phyloP scores from a whole-genome alignment of 2,888 invertebrate genomes.

The Empis stercorea region DNA sequence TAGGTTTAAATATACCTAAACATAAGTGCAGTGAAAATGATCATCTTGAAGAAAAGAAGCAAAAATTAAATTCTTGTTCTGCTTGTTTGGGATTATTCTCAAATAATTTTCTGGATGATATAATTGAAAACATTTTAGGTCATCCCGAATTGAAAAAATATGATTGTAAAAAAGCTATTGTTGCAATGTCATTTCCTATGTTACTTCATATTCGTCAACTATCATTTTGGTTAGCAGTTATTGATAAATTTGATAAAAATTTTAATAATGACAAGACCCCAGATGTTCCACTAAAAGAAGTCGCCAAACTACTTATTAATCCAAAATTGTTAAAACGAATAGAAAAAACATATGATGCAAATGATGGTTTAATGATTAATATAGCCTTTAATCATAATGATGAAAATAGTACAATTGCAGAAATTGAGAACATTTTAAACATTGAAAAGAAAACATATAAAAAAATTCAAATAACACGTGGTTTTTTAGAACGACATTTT shows the following conservation, averaged over 20 bases:
- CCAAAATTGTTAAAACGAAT: conserved; percentile 43
- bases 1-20: conserved; percentile 13
- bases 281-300: conserved; percentile 56
- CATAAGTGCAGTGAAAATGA: conserved; percentile 10
- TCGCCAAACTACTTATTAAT: conserved; percentile 63
- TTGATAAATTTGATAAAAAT: conserved; percentile 40
- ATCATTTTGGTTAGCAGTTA: conserved; percentile 46
- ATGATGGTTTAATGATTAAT: conserved; percentile 39
- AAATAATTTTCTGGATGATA: conserved; percentile 38
- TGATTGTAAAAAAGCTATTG: conserved; percentile 51
- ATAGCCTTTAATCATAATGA: conserved; percentile 37
- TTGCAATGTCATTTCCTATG: conserved; percentile 59
- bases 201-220: conserved; percentile 53
- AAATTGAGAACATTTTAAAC: conserved; percentile 22
- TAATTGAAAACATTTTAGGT: conserved; percentile 41
- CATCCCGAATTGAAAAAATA: conserved; percentile 43
- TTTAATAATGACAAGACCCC: conserved; percentile 31
- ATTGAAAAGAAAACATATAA: conserved; percentile 18
- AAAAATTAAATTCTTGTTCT: conserved; percentile 45
- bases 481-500: conserved; percentile 46
- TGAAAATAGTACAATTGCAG: conserved; percentile 42
- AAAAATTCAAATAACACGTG: conserved; percentile 46
- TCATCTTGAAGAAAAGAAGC: conserved; percentile 28
- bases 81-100: conserved; percentile 64
- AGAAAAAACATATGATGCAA: conserved; percentile 41